Evolutionary conservation across 2,113 vertebrate genomes (phyloP).

Genomic region (Laterallus jamaicensis): DNA sequence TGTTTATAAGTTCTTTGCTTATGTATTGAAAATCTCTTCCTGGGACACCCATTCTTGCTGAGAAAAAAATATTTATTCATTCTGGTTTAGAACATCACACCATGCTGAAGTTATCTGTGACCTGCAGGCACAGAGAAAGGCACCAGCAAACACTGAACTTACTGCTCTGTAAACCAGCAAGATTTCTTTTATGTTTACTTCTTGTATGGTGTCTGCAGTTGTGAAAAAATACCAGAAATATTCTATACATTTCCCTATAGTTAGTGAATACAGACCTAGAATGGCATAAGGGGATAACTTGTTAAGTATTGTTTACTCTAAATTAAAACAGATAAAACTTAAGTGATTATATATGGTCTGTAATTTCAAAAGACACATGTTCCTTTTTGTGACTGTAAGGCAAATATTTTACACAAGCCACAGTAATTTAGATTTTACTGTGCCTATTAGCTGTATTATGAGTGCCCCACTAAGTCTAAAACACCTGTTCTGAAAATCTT

Average conservation of each 20-base stretch:
- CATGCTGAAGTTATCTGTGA: not conserved
- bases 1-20: not conserved
- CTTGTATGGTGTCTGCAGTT: not conserved
- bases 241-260: not conserved
- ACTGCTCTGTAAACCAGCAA: not conserved
- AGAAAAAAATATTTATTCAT: constrained; percentile 14
- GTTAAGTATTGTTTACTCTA: not conserved
- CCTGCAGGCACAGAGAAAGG: not conserved
- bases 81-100: not conserved
- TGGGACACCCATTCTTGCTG: not conserved
- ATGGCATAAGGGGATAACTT: not conserved
- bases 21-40: not conserved
- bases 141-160: not conserved
- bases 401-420: not conserved
- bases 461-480: not conserved
- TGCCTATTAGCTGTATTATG: not conserved
- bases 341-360: not conserved
- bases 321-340: not conserved
- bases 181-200: not conserved
- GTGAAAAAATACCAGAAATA: not conserved
- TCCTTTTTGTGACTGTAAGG: not conserved
- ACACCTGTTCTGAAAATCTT: not conserved
- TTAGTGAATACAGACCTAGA: not conserved
- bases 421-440: not conserved
- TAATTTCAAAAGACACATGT: not conserved